Evolutionary conservation across 2,113 vertebrate genomes (phyloP), one percentile per base, ranked within the genome.

Genomic region (Thamnaconus septentrionalis): DNA sequence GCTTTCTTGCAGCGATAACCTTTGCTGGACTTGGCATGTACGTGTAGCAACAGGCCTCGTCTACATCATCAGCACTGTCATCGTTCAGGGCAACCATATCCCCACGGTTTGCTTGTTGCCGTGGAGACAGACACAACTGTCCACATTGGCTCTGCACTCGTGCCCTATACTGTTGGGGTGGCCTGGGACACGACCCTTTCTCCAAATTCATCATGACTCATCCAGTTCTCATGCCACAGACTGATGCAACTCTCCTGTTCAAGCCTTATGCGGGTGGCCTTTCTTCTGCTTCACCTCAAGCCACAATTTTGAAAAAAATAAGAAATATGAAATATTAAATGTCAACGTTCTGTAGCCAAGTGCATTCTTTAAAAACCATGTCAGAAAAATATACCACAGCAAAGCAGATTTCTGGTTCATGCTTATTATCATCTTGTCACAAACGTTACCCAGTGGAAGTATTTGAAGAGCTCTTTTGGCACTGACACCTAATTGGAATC

Each of bases 121-220:
- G 77, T 81, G 60, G 82, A 46, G 66, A 81, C 76, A 83, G 84
- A 89, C 82, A 89, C 74, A 87, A 83, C 78, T 55, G 67, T 79
- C 69, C 56, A 5, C 71, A 48, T 45, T 69, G 48, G 54, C 53
- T 53, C 55, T 66, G 63, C 67, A 72, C 59, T 71, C 72, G 61
- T 56, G 56, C 58, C 10, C 40, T 75, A 51, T 41, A 41, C 64
- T 41, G 48, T 70, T 64, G 47, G 53, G 67, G 77, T 75, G 59
- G 7, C 51, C 69, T 73, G 59, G 63, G 66, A 79, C 53, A 31
- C 67, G 73, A 52, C 69, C 48, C 6, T 5, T 50, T 72, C 12
- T 73, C 31, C 42, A 5, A 50, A 59, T 41, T 65, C 53, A 51
- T n/a, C 53, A 69, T 86, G 87, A 82, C 68, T 86, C 71, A 69